phyloP scores from a whole-genome alignment of 53 echinoderm and acorn worm genomes.

The Mesocentrotus franciscanus region DNA sequence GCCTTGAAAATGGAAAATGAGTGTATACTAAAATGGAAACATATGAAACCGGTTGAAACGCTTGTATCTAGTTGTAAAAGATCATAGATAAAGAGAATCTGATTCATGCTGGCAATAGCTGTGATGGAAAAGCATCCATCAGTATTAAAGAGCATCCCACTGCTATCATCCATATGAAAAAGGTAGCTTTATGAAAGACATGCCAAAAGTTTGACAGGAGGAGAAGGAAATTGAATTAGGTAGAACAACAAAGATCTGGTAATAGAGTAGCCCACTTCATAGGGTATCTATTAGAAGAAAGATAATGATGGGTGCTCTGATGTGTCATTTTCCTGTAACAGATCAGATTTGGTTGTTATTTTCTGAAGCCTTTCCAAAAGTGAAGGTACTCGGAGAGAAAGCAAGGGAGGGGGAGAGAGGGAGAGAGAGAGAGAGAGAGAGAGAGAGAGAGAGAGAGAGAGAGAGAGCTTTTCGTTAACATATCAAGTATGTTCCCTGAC shows the following conservation, averaged over 20 bases:
- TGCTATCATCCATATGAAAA: background rate
- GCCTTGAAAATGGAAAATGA: too few species aligned
- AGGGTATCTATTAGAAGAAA: constrained; percentile 6
- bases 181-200: constrained; percentile 2
- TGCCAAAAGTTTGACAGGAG: constrained; percentile 40
- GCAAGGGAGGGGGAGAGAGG: background rate
- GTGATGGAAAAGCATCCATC: background rate
- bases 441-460: background rate
- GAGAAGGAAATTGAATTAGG: constrained; percentile 60
- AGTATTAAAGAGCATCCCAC: background rate
- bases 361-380: background rate
- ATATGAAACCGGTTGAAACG: too few species aligned
- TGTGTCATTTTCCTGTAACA: constrained; percentile 53
- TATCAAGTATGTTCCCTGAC: background rate
- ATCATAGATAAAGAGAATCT: background rate
- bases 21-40: too few species aligned
- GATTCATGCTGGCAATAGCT: background rate
- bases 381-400: background rate
- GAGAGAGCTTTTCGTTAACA: background rate
- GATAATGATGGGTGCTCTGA: constrained; percentile 31
- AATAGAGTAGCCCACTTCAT: constrained; percentile 49
- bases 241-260: constrained; percentile 57
- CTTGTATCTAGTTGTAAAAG: background rate
- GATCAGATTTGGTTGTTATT: constrained; percentile 41
- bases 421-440: background rate